A percentile compares a stretch with the other conserved stretches of the same genome.
Conservation (phyloP, 2,888 invertebrate genomes). For the Meiosimyza decipiens region DNA sequence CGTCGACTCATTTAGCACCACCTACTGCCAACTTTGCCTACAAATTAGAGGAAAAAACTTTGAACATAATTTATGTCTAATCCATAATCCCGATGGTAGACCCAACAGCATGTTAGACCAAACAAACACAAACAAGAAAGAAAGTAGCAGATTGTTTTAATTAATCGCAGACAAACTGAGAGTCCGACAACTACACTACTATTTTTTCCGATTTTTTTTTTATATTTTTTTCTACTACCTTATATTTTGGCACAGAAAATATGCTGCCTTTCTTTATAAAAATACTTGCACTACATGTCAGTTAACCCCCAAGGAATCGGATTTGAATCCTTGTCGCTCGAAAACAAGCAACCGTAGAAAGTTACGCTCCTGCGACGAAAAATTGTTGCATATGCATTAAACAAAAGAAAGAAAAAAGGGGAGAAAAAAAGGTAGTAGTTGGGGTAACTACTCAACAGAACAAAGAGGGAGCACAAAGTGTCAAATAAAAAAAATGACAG, state of each 20-base stretch:
- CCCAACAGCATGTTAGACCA: not conserved
- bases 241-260: not conserved
- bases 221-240: not conserved
- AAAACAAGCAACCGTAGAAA: too few relatives aligned
- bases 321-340: not conserved
- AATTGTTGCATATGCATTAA: not conserved
- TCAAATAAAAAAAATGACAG: not conserved
- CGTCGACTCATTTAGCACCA: too few relatives aligned
- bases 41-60: not conserved
- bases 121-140: not conserved
- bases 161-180: constrained; percentile 23
- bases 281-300: not conserved
- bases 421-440: not conserved
- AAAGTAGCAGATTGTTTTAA: constrained; percentile 26
- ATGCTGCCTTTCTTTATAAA: not conserved
- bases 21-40: too few relatives aligned
- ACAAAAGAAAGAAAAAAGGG: not conserved
- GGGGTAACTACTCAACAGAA: not conserved
- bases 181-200: not conserved
- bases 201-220: not conserved
- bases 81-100: constrained; percentile 12
- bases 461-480: not conserved
- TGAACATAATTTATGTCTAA: constrained; percentile 35
- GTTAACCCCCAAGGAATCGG: not conserved
- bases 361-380: not conserved